Evolutionary conservation across 2,113 vertebrate genomes (phyloP).

Genomic region (Psammodynastes pulverulentus): DNA sequence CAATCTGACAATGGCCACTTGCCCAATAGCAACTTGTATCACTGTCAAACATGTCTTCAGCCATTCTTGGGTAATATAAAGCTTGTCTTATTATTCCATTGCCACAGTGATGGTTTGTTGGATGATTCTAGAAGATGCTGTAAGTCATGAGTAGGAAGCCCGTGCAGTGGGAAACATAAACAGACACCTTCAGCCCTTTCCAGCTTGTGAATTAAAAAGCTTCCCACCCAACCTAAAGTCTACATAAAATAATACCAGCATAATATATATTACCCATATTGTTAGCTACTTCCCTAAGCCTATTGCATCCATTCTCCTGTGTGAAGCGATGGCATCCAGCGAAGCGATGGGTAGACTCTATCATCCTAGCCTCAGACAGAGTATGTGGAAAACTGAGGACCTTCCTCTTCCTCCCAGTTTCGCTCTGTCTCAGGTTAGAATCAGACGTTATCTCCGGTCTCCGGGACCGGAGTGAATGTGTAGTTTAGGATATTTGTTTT

Average conservation of each 20-base stretch:
- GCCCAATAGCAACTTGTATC: neutral
- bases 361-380: no score
- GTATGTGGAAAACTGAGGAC: no score
- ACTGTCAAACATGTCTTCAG: neutral
- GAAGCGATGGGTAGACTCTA: no score
- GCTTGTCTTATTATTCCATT: neutral
- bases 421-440: no score
- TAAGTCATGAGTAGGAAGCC: neutral
- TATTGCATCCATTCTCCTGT: no score
- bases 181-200: neutral
- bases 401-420: no score
- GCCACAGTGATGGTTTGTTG: neutral
- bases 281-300: no score
- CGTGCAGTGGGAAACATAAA: neutral
- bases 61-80: neutral
- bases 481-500: no score
- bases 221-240: neutral
- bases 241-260: neutral
- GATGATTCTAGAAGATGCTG: neutral
- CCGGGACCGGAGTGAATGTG: no score
- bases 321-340: no score
- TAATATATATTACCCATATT: no score
- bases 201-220: neutral
- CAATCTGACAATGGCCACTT: neutral
- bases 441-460: no score